phyloP scores from a whole-genome alignment of 2,113 vertebrate genomes.

The Myanophis thanlyinensis region DNA sequence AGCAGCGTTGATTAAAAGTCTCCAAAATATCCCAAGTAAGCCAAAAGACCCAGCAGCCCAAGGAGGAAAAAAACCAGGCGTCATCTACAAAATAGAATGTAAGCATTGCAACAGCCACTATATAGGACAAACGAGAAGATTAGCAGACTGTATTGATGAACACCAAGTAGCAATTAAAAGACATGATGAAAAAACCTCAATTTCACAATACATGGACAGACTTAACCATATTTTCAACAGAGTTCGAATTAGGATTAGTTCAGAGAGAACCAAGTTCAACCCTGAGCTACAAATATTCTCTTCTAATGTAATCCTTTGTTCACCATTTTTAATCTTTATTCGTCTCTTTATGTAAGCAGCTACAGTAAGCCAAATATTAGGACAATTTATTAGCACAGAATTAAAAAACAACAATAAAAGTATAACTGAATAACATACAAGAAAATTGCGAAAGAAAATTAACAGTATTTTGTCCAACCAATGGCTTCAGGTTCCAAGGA shows the following conservation, averaged over 20 bases:
- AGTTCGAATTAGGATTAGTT: neutral
- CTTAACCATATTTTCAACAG: neutral
- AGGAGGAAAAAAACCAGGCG: neutral
- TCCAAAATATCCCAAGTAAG: neutral
- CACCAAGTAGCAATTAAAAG: neutral
- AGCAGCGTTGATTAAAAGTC: too few relatives aligned
- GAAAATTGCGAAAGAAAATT: neutral
- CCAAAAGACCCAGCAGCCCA: neutral
- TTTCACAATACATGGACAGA: neutral
- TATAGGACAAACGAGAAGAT: neutral
- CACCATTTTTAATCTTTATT: neutral
- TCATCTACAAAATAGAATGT: neutral
- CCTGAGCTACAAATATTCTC: neutral
- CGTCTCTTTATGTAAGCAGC: neutral
- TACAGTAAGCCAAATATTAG: neutral
- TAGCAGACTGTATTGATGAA: neutral
- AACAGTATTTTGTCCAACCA: neutral
- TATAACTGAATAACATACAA: neutral
- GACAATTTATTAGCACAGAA: neutral
- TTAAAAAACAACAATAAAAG: neutral
- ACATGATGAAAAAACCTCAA: neutral
- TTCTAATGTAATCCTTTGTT: neutral
- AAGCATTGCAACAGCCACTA: neutral
- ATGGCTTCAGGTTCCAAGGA: neutral
- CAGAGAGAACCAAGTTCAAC: neutral